Evolutionary conservation across 2,113 vertebrate species (phyloP).

Genomic region (Pelusios castaneus): DNA sequence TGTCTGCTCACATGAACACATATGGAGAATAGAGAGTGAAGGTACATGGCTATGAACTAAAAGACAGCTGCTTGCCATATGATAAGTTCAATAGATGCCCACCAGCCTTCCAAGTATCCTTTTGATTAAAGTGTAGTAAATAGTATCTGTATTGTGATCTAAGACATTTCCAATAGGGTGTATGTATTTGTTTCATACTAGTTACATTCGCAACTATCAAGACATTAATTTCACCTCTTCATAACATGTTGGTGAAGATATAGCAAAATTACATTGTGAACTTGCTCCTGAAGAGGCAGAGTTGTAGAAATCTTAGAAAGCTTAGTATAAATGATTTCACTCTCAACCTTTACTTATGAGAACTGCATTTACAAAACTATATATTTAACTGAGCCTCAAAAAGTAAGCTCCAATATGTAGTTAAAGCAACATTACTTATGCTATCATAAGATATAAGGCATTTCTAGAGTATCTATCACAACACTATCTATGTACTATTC

Average conservation of each 20-base stretch:
- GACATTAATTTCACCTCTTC: background rate
- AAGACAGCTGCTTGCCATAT: background rate
- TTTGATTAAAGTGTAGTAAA: background rate
- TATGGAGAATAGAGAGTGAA: background rate
- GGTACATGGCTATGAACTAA: fast-evolving
- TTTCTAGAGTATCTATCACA: background rate
- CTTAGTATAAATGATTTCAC: background rate
- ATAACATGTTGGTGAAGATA: background rate
- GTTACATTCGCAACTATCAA: background rate
- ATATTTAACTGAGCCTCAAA: background rate
- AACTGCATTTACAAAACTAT: background rate
- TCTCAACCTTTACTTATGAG: background rate
- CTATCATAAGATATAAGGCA: background rate
- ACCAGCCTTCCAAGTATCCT: background rate
- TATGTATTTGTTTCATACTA: background rate
- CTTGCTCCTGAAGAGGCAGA: background rate
- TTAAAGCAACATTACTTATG: fast-evolving
- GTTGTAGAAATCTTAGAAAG: background rate
- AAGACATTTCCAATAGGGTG: background rate
- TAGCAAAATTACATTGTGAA: background rate
- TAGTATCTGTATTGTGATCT: background rate
- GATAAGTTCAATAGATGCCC: background rate
- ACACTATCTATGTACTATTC: background rate
- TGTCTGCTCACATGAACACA: background rate
- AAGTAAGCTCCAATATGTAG: background rate